Conservation (phyloP, 2,888 invertebrate species). For the Bellardia bayeri region DNA sequence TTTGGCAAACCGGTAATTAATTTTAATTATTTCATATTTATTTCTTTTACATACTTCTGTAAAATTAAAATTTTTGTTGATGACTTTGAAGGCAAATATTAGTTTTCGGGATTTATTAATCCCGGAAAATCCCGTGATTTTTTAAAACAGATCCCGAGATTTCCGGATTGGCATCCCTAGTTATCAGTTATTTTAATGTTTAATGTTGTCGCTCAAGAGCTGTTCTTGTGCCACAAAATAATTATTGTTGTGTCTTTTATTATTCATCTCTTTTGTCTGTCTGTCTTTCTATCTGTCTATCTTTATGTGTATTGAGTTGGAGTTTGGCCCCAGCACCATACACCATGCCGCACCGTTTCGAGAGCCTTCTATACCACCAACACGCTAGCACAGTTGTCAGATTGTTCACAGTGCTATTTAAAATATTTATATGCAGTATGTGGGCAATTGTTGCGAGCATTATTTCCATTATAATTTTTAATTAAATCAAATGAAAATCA, state of each 20-base stretch:
- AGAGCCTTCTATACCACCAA: neutral
- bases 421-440: constrained; percentile 67
- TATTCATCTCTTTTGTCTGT: constrained; percentile 32
- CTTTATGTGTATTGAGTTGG: constrained; percentile 16
- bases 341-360: neutral
- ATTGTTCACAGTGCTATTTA: constrained; percentile 62
- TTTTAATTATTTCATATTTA: no score
- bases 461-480: constrained; percentile 62
- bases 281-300: neutral
- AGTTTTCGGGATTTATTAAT: no score
- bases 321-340: constrained; percentile 39
- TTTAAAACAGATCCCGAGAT: no score
- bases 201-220: constrained; percentile 53
- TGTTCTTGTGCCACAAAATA: constrained; percentile 54
- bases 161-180: no score
- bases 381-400: constrained; percentile 51
- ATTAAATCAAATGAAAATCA: constrained; percentile 64
- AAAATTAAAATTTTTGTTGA: no score
- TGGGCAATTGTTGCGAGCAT: constrained; percentile 63
- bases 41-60: no score
- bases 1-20: no score
- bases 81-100: no score
- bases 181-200: constrained; percentile 47
- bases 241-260: constrained; percentile 41
- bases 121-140: no score